These are phyloP conservation scores for Chrysogorgia sp. DNA, from an alignment of 92 coral and sea anemone species.

Conservation along the genomic window DNA sequence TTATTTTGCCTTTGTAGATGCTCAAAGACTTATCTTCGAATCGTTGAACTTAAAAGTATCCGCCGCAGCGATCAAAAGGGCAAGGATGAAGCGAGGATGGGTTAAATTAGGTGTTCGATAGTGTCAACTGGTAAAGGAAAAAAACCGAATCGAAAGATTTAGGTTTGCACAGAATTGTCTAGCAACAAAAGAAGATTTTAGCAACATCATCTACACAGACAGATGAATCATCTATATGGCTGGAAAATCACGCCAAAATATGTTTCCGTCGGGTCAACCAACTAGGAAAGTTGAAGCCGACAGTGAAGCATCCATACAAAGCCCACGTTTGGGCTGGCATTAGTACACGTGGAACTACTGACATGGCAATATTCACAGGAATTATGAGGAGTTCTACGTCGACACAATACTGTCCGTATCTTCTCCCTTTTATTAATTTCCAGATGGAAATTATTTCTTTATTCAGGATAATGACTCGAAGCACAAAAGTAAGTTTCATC, in stretches of 20 bases:
- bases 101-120: no score
- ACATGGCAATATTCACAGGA: not conserved
- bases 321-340: conserved; percentile 25
- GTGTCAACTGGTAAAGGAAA: no score
- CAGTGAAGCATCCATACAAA: conserved; percentile 32
- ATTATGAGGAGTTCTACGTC: conserved; percentile 22
- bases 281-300: not conserved
- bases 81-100: no score
- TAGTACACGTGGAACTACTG: not conserved
- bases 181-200: conserved; percentile 2
- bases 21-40: no score
- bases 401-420: conserved; percentile 12
- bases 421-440: not conserved
- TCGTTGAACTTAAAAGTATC: no score
- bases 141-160: no score
- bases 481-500: conserved; percentile 7
- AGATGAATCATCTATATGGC: conserved; percentile 10
- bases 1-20: no score
- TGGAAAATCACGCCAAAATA: conserved; percentile 26
- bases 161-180: no score
- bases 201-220: conserved; percentile 21
- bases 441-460: conserved; percentile 10
- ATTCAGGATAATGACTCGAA: conserved; percentile 25
- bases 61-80: no score
- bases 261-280: not conserved